phyloP scores from a whole-genome alignment of 2,888 invertebrate species.

The Morpho helenor region DNA sequence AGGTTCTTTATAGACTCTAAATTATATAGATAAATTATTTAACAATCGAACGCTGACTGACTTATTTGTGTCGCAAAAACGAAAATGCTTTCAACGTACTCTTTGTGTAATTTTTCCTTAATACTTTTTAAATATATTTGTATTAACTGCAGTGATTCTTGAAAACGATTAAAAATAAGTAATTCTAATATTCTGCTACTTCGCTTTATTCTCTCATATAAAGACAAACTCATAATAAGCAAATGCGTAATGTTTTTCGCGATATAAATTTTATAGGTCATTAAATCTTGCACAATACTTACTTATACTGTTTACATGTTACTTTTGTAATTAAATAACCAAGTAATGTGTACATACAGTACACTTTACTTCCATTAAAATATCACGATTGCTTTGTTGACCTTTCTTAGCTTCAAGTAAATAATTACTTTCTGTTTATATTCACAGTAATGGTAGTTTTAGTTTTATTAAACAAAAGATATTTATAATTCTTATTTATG shows the following conservation, averaged over 20 bases:
- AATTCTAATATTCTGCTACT: not conserved
- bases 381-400: conserved; percentile 22
- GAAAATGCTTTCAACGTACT: too few species aligned
- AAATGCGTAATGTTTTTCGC: not conserved
- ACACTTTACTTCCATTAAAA: conserved; percentile 25
- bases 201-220: not conserved
- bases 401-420: conserved; percentile 25
- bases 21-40: too few species aligned
- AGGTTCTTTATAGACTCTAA: too few species aligned
- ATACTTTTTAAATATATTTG: too few species aligned
- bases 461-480: conserved; percentile 9
- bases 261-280: conserved; percentile 5
- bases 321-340: conserved; percentile 25
- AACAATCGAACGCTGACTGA: too few species aligned
- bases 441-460: conserved; percentile 21
- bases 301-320: conserved; percentile 7
- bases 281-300: not conserved
- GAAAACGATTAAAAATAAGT: too few species aligned
- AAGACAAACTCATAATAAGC: not conserved
- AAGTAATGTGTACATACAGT: conserved; percentile 9
- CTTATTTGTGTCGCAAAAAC: too few species aligned
- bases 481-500: too few species aligned
- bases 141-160: too few species aligned
- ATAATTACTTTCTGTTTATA: conserved; percentile 22
- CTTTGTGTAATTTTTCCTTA: too few species aligned